Evolutionary conservation across 2,888 invertebrate genomes (phyloP), one percentile per base, ranked within the genome.

Genomic region (Petrophora chlorosata): DNA sequence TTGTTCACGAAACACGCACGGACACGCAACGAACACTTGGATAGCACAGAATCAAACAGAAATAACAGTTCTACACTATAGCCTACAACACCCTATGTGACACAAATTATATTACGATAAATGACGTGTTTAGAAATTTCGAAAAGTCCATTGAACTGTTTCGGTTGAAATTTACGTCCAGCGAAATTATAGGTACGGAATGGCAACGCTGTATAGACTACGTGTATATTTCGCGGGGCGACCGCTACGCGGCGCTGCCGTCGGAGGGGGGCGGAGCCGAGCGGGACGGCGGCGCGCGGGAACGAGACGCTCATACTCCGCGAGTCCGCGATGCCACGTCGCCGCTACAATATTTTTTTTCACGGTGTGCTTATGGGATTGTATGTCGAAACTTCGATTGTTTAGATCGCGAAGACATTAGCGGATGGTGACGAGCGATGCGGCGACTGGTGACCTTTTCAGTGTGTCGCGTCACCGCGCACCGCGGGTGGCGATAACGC

Each of bases 81-180:
- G 75, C 73, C 76, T 79, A 77, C 76, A 76, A 74, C 75, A 81
- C 73, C 73, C 63, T 73, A 73, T 67, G 67, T 77, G 74, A 77
- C 84, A 85, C 81, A 73, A 77, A 71, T 79, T 70, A 70, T 83
- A 80, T 81, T 72, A 79, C 76, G 75, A 75, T 74, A 79, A 74
- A 70, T 76, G 76, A 85, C 81, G 82, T 83, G 82, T 80, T 85
- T 82, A 64, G 76, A 83, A 81, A 87, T 86, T 86, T 83, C 70
- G 74, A 80, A 85, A 90, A 90, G 90, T 91, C 85, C 90, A 90
- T 90, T 91, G 91, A 91, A 90, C 90, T 85, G 89, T 86, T 88
- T 89, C 83, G 82, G 75, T 86, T 79, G 83, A 90, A 90, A 89
- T 90, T 90, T 90, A 90, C 89, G 87, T 88, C 83, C 84, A 89